Base-by-base conservation (phyloP, 2,888 invertebrate genomes). In the Pterobdella sp. region DNA sequence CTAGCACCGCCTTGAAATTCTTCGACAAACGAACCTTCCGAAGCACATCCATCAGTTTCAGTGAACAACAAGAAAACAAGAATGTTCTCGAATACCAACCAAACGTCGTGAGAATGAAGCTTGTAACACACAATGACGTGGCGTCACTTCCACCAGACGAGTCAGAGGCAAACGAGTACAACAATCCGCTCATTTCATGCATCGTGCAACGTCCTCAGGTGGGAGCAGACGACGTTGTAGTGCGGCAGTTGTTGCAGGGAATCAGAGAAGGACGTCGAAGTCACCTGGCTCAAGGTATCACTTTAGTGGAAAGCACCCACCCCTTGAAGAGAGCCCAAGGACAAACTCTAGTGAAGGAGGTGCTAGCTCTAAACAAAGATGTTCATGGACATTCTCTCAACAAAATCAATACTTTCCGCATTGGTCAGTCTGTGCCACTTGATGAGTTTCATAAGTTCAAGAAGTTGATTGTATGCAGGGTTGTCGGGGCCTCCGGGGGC, bases 401-500 rank as follows among this genome's bases (percentile, higher is more conserved):
- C 49, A 77, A 76, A 42, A 31, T 73, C 14, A 66, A 31, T 18
- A 74, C 78, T 22, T 74, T 84, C 77, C 79, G 85, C 77, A 83
- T 85, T 73, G 85, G 84, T 84, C 75, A 73, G 74, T 72, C 60
- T 32, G 32, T 1, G 49, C 31, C 63, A 37, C 36, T 32, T 29
- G 10, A 29, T 18, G 22, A 63, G 29, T 63, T 14, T 63, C n/a
- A 67, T 35, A 67, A 26, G 31, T 7, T 4, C 31, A 67, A 34
- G 63, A n/a, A 7, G 7, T 63, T 63, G 26, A 14, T 63, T 63
- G 7, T 63, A 63, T 7, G 18, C 78, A 82, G 86, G 87, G 18
- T 80, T 88, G 42, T 86, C 87, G 32, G 88, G 88, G 1, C 86
- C 87, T 52, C 88, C 88, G n/a, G 88, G 88, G n/a, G 86, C 87